Evolutionary conservation across 2,888 invertebrate species (phyloP).

Genomic region (Dorcus hopei): DNA sequence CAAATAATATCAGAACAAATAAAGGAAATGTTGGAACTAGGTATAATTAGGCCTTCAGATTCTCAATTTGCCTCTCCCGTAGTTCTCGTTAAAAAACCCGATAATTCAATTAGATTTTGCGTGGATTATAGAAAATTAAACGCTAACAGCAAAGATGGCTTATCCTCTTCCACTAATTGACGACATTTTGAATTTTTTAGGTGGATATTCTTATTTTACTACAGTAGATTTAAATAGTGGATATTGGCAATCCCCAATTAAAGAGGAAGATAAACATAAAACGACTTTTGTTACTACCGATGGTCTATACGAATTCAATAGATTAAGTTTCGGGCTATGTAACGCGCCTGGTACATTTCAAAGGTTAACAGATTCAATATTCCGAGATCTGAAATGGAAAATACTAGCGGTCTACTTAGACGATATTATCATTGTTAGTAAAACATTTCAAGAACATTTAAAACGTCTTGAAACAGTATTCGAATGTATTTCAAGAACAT

Average conservation of each 20-base stretch:
- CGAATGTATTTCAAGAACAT: conserved; percentile 11
- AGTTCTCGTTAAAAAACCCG: no score
- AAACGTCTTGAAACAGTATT: conserved; percentile 25
- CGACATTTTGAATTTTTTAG: no score
- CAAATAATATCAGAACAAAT: no score
- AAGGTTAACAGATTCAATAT: conserved; percentile 26
- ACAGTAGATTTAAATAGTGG: neutral
- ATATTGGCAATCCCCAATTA: neutral
- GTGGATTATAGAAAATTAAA: no score
- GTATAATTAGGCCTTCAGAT: no score
- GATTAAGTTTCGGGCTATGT: conserved; percentile 27
- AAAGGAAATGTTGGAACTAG: no score
- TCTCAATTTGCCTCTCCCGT: no score
- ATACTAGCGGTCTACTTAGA: conserved; percentile 28
- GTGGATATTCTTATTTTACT: neutral
- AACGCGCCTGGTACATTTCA: conserved; percentile 30
- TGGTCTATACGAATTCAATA: neutral
- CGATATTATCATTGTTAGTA: conserved; percentile 28
- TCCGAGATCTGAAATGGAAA: conserved; percentile 18
- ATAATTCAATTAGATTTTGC: no score
- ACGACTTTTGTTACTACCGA: neutral
- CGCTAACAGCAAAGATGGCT: no score
- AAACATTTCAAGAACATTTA: conserved; percentile 25
- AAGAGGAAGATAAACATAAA: neutral
- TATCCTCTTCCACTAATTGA: no score